Evolutionary conservation across 2,888 invertebrate genomes (phyloP).

Genomic region (Drosophila conformis): DNA sequence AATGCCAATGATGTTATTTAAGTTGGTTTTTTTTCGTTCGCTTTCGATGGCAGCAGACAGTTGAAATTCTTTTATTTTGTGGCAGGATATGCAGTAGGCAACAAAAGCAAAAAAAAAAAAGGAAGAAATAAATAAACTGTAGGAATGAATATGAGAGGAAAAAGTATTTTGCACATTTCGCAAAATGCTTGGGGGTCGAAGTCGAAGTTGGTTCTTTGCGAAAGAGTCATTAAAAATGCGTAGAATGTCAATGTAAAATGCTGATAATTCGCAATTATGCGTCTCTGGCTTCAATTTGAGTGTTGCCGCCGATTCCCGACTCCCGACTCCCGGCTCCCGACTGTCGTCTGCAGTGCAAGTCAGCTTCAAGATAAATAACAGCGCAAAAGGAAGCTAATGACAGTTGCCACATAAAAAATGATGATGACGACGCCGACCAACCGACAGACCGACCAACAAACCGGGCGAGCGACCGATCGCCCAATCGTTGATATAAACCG

Average conservation of each 20-base stretch:
- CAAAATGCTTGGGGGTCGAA: conserved; percentile 25
- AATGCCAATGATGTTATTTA: conserved; percentile 69
- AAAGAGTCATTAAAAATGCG: conserved; percentile 71
- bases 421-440: conserved; percentile 49
- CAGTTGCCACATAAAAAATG: conserved; percentile 67
- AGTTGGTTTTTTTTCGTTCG: conserved; percentile 27
- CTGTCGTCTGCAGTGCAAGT: conserved; percentile 4
- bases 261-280: conserved; percentile 73
- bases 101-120: conserved; percentile 7
- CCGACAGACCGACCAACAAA: background rate
- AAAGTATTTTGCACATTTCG: conserved; percentile 23
- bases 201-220: conserved; percentile 32
- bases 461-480: conserved; percentile 15
- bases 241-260: conserved; percentile 72
- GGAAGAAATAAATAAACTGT: background rate
- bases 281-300: conserved; percentile 37
- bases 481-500: conserved; percentile 27
- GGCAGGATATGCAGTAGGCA: conserved; percentile 32
- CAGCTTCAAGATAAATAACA: conserved; percentile 70
- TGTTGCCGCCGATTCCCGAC: conserved; percentile 20
- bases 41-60: conserved; percentile 49
- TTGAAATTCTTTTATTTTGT: conserved; percentile 42
- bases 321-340: background rate
- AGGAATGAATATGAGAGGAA: conserved; percentile 17
- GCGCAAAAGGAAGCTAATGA: conserved; percentile 73